phyloP scores from a whole-genome alignment of 2,113 vertebrate genomes.

The Antechinus stuartii region DNA sequence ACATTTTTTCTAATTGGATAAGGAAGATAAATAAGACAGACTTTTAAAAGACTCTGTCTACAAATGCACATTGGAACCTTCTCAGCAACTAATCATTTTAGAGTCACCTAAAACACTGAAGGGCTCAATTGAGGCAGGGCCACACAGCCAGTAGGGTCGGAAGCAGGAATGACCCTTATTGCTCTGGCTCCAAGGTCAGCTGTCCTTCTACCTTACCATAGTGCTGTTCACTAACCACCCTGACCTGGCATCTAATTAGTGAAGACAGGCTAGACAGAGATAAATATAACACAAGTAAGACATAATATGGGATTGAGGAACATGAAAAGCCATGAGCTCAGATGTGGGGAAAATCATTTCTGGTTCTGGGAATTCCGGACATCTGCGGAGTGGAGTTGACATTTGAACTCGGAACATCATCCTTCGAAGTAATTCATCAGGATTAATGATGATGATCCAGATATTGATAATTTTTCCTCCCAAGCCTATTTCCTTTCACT shows the following conservation, averaged over 20 bases:
- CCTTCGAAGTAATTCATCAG: not conserved
- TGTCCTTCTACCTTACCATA: not conserved
- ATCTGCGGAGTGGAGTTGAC: not conserved
- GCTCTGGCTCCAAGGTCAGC: not conserved
- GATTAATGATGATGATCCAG: not conserved
- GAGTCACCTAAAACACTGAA: not conserved
- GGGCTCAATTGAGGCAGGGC: not conserved
- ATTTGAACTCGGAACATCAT: not conserved
- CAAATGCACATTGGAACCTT: not conserved
- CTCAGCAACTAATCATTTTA: not conserved
- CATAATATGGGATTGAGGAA: not conserved
- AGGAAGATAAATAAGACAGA: not conserved
- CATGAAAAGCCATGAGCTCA: not conserved
- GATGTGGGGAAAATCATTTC: not conserved
- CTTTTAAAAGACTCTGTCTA: not conserved
- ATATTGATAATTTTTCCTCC: not conserved
- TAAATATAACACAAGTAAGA: not conserved
- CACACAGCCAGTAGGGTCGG: not conserved
- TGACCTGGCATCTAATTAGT: not conserved
- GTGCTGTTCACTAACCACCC: not conserved
- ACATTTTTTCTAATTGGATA: not conserved
- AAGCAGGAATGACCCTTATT: not conserved
- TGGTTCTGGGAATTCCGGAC: not conserved
- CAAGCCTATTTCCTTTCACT: not conserved
- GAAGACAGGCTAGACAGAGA: not conserved